These are phyloP conservation scores for Echinometra lucunter DNA, from an alignment of 53 echinoderm and acorn worm species.

Conservation along the genomic window DNA sequence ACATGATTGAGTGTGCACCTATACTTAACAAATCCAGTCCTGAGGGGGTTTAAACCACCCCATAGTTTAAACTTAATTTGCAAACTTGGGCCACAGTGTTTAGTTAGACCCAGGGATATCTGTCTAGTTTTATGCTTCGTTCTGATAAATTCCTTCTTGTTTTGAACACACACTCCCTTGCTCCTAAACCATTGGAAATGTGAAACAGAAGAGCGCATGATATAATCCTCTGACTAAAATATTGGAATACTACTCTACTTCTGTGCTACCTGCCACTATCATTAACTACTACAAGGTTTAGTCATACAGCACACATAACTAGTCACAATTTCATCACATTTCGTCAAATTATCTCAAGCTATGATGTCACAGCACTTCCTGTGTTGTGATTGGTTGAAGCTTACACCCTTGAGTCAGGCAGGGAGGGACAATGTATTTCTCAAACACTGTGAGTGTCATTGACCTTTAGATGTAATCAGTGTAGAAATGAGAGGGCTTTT, in stretches of 20 bases:
- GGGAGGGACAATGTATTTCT: neutral
- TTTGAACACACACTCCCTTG: neutral
- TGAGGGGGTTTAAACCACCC: too few species aligned
- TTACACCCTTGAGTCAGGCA: constrained; percentile 42
- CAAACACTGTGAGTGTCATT: neutral
- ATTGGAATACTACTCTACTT: neutral
- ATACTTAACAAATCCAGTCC: too few species aligned
- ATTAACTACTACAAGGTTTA: constrained; percentile 43
- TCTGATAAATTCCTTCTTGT: neutral
- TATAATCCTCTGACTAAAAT: neutral
- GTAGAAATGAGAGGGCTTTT: constrained; percentile 35
- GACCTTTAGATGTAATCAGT: constrained; percentile 22
- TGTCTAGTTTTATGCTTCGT: neutral
- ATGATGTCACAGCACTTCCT: constrained; percentile 63
- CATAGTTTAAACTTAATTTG: too few species aligned
- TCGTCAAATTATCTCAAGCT: constrained; percentile 46
- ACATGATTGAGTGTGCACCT: too few species aligned
- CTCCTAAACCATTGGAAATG: neutral
- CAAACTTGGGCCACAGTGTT: too few species aligned
- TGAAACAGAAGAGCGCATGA: neutral
- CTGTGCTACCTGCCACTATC: neutral
- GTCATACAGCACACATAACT: constrained; percentile 47
- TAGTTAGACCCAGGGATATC: neutral
- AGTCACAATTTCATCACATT: constrained; percentile 59
- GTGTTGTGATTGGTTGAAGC: constrained; percentile 20